phyloP scores from a whole-genome alignment of 2,888 invertebrate genomes.

The Chrysodeixis includens region DNA sequence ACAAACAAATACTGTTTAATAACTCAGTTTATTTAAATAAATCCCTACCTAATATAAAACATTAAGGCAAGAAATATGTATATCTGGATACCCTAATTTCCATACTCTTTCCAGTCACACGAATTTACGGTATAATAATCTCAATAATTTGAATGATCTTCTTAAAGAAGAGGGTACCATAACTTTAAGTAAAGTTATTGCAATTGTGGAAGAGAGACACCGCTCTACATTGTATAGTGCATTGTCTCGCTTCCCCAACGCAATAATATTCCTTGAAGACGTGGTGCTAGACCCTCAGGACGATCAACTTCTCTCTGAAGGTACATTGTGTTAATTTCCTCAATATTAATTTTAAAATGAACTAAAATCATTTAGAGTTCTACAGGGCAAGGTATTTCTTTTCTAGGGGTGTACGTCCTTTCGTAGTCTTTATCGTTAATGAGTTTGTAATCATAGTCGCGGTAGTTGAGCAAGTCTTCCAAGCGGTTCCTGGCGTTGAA shows the following conservation, averaged over 20 bases:
- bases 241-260: too few species aligned
- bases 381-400: slow-evolving; percentile 71
- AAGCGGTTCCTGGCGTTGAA: slow-evolving; percentile 79
- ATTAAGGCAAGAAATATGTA: slow-evolving; percentile 34
- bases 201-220: too few species aligned
- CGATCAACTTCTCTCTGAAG: background rate
- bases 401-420: slow-evolving; percentile 72
- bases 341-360: slow-evolving; percentile 2
- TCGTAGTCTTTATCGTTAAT: slow-evolving; percentile 73
- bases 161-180: too few species aligned
- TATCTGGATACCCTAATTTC: slow-evolving; percentile 10
- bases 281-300: too few species aligned
- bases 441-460: slow-evolving; percentile 80
- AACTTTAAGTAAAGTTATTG: too few species aligned
- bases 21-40: slow-evolving; percentile 23
- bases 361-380: slow-evolving; percentile 48
- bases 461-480: slow-evolving; percentile 80
- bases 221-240: too few species aligned
- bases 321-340: background rate
- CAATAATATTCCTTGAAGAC: too few species aligned
- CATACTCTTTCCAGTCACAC: slow-evolving; percentile 7
- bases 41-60: slow-evolving; percentile 26
- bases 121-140: slow-evolving; percentile 33
- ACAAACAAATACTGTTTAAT: slow-evolving; percentile 29
- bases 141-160: slow-evolving; percentile 21